Base-by-base conservation (phyloP, 2,888 invertebrate genomes). In the Eremobia ochroleuca region DNA sequence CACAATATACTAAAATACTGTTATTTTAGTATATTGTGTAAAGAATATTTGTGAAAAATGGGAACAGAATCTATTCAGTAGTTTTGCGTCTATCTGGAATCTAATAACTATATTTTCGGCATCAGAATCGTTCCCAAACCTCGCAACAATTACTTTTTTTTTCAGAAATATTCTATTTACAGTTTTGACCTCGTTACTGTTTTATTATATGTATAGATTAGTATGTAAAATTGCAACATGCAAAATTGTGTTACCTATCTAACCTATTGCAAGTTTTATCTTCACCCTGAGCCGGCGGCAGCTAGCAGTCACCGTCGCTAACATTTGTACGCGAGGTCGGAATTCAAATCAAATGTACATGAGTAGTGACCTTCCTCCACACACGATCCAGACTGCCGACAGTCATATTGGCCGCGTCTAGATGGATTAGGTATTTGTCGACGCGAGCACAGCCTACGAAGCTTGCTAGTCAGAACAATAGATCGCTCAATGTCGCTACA, bases 401-500 rank as follows among this genome's bases (percentile, higher is more conserved):
- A 79, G 62, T 71, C 67, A 85, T 78, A 85, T 86, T 84, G 83
- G 77, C 68, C 66, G 73, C 75, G 79, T 82, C 85, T 87, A 86
- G 79, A 73, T 73, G 76, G 72, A 86, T 84, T 86, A 81, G 77
- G 70, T 73, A 76, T 86, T 75, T 72, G 76, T 69, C 78, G 86
- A 82, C 80, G 85, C 83, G 3, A 86, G 79, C 70, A 75, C 74
- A 82, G 83, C 86, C 83, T 70, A 81, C 86, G 83, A 80, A 87
- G 89, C 85, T 81, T 79, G 89, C 83, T 82, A 82, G 86, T 88
- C 82, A 85, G 88, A 93, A 96, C 95, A 96, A 95, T 95, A 94
- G 94, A 93, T 91, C 91, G 90, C 90, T 95, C 94, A 95, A 95
- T 95, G 95, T 94, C 94, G 91, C 88, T 88, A 89, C 87, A 89